Percentiles rank a stretch among this genome's conserved stretches.
Evolutionary conservation across 2,888 invertebrate species (phyloP).

Genomic region (Stenotaenia linearis): DNA sequence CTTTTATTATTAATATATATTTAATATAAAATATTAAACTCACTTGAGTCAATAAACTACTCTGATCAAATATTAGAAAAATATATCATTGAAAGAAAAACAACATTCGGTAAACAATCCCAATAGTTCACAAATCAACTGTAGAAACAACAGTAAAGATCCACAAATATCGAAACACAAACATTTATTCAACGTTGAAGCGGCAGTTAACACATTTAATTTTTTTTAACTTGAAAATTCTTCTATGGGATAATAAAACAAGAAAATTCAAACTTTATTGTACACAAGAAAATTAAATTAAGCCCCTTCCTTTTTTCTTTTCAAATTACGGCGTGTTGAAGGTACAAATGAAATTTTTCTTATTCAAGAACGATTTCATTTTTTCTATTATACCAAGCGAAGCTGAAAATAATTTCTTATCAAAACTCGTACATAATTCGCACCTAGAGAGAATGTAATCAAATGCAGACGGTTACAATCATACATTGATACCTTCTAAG

Average conservation of each 20-base stretch:
- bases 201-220: too few species aligned
- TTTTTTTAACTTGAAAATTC: too few species aligned
- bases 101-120: too few species aligned
- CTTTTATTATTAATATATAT: too few species aligned
- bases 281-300: not conserved
- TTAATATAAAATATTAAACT: too few species aligned
- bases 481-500: not conserved
- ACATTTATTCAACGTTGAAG: too few species aligned
- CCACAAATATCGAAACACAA: too few species aligned
- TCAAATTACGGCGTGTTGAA: not conserved
- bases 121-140: too few species aligned
- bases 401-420: conserved; percentile 23
- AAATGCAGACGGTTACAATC: conserved; percentile 16
- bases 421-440: conserved; percentile 16
- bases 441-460: conserved; percentile 2
- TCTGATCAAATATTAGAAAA: too few species aligned
- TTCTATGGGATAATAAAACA: not conserved
- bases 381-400: not conserved
- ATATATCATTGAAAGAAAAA: too few species aligned
- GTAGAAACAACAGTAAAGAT: too few species aligned
- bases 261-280: conserved; percentile 1
- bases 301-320: not conserved
- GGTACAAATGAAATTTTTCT: conserved; percentile 22
- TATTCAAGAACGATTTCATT: not conserved
- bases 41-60: too few species aligned